phyloP scores from a whole-genome alignment of 2,888 invertebrate genomes.

The Drosophila heteroneura region DNA sequence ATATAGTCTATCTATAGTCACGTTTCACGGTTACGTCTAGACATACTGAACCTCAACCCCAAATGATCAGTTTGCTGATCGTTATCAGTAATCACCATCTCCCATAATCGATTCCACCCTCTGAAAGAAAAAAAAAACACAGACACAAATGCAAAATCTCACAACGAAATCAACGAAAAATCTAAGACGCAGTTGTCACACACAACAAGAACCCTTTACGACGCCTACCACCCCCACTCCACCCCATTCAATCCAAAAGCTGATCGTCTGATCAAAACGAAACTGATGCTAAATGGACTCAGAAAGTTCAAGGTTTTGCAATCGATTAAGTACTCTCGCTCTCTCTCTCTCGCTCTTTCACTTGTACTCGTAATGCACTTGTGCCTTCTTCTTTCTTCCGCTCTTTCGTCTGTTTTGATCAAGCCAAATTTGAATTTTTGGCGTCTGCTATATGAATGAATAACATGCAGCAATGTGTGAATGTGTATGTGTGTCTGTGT shows the following conservation, averaged over 20 bases:
- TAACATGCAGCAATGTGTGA: slow-evolving; percentile 4
- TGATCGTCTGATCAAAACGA: slow-evolving; percentile 32
- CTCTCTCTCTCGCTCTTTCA: slow-evolving; percentile 1
- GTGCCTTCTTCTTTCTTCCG: background rate
- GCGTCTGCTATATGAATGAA: slow-evolving; percentile 35
- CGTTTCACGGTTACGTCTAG: slow-evolving; percentile 9
- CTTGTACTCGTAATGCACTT: background rate
- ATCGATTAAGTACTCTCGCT: slow-evolving; percentile 38
- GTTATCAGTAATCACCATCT: slow-evolving; percentile 20
- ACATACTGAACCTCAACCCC: slow-evolving; percentile 7
- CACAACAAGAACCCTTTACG: slow-evolving; percentile 2
- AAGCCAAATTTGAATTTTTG: slow-evolving; percentile 34
- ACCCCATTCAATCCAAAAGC: background rate
- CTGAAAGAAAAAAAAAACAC: background rate
- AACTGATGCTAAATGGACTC: slow-evolving; percentile 32
- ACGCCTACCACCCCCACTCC: background rate
- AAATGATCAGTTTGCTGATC: slow-evolving; percentile 4
- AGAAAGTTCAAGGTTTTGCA: slow-evolving; percentile 58
- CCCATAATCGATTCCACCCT: slow-evolving; percentile 1
- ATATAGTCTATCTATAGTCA: slow-evolving; percentile 5
- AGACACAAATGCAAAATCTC: background rate
- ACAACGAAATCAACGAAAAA: slow-evolving; percentile 13
- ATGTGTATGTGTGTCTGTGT: background rate
- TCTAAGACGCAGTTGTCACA: slow-evolving; percentile 49
- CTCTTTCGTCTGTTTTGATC: slow-evolving; percentile 13